Percentiles rank a stretch among this genome's conserved stretches.
These are phyloP conservation scores for Alligator sinensis DNA, from an alignment of 2,113 vertebrate species.

Conservation along the genomic window DNA sequence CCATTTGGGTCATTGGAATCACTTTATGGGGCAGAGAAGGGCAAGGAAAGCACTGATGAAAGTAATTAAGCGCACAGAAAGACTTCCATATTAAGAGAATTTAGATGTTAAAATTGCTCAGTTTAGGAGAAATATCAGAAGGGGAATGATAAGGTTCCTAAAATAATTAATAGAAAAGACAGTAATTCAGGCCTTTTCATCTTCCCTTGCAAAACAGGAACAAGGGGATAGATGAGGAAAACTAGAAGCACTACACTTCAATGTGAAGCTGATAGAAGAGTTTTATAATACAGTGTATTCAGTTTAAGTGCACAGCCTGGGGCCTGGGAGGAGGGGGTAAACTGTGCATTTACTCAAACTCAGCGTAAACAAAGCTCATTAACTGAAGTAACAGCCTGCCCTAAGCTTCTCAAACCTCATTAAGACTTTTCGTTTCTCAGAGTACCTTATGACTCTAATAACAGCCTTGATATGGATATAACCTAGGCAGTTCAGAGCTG, in stretches of 20 bases:
- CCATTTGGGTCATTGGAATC: not conserved
- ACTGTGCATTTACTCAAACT: too few relatives aligned
- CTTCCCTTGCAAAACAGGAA: not conserved
- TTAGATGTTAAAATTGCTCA: not conserved
- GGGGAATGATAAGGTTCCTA: not conserved
- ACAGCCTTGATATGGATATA: too few relatives aligned
- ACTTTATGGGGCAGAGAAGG: not conserved
- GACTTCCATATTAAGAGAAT: not conserved
- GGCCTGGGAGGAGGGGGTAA: too few relatives aligned
- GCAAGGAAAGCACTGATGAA: not conserved
- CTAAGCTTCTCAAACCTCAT: too few relatives aligned
- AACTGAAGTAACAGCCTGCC: too few relatives aligned
- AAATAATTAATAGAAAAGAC: not conserved
- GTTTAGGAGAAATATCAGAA: not conserved
- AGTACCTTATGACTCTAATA: too few relatives aligned
- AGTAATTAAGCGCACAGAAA: not conserved
- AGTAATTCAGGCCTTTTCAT: not conserved
- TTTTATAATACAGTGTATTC: too few relatives aligned
- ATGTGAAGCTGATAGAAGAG: too few relatives aligned
- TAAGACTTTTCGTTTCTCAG: too few relatives aligned
- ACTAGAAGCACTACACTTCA: not conserved
- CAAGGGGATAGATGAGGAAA: fast-evolving
- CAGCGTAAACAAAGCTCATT: too few relatives aligned
- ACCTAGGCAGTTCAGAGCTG: too few relatives aligned
- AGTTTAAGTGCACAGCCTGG: too few relatives aligned